Evolutionary conservation across 2,888 invertebrate species (phyloP).

Genomic region (Amiota mariae): DNA sequence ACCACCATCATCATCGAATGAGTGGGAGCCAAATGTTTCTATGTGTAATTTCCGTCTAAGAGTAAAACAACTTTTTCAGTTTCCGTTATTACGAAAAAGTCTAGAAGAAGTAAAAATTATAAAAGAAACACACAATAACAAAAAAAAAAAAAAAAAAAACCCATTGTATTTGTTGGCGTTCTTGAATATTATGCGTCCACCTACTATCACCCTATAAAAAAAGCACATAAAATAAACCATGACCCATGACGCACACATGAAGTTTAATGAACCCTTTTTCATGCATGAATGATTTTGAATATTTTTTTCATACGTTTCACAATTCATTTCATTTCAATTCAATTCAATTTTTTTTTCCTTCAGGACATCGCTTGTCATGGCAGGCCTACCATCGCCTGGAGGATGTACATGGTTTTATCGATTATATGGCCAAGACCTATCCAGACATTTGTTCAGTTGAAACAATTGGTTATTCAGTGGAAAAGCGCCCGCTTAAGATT

Average conservation of each 20-base stretch:
- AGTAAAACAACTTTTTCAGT: no score
- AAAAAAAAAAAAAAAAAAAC: no score
- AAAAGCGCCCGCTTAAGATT: conserved; percentile 84
- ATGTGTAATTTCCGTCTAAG: no score
- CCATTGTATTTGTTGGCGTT: no score
- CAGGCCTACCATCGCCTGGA: conserved; percentile 82
- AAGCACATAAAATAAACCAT: no score
- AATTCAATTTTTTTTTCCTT: conserved; percentile 16
- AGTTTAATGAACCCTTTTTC: conserved; percentile 51
- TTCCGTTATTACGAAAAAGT: no score
- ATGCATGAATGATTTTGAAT: conserved; percentile 19
- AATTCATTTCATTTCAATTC: not conserved
- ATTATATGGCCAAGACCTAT: conserved; percentile 81
- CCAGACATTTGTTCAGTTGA: conserved; percentile 83
- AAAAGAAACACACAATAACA: no score
- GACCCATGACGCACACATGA: conserved; percentile 1
- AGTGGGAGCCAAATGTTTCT: no score
- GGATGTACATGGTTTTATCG: conserved; percentile 82
- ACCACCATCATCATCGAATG: no score
- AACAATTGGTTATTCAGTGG: conserved; percentile 83
- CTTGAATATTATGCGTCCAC: no score
- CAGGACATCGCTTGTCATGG: conserved; percentile 81
- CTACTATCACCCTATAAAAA: no score
- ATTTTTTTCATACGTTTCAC: not conserved
- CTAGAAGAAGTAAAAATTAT: no score